Base-by-base conservation (phyloP, 2,888 invertebrate genomes). In the Drosophila barbarae region DNA sequence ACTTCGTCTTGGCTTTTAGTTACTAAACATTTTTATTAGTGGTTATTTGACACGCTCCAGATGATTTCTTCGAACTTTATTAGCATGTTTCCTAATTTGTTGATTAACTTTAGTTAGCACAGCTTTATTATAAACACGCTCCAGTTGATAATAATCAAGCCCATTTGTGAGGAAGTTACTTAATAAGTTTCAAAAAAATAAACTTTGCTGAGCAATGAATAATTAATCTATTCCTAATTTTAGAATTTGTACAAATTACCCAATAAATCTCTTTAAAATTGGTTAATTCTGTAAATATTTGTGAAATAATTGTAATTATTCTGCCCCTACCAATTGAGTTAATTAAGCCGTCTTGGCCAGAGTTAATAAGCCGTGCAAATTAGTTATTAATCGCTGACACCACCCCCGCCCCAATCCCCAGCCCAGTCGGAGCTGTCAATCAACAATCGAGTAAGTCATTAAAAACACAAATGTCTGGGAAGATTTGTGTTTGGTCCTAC, bases 401-500 rank as follows among this genome's bases (percentile, higher is more conserved):
- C 58, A 34, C 58, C 58, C 47, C 69, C 61, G 32, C 15, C 64
- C 59, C 9, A 35, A 38, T 23, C 44, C 38, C 32, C 53, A 32
- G 10, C 49, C 60, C 60, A 50, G 44, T 39, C 41, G 18, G 44
- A 64, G 44, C 68, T 71, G 71, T 64, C 67, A 68, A 46, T 67
- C 63, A 70, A 47, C 26, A 53, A 53, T 64, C 68, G 65, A 64
- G 66, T 52, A 39, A 64, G 68, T 44, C 51, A 42, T 69, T 55
- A 71, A 65, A 36, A 41, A 18, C 35, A 71, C 71, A 46, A 69
- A 71, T 42, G 54, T 18, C 64, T 61, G 71, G 12, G 66, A 71
- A 55, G 55, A 65, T 71, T 65, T 41, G 72, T 54, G 55, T 54
- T 46, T 46, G 55, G 57, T 51, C 49, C 46, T 50, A 44, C 55